phyloP scores from a whole-genome alignment of 2,113 vertebrate genomes.

The Poecilia latipinna region DNA sequence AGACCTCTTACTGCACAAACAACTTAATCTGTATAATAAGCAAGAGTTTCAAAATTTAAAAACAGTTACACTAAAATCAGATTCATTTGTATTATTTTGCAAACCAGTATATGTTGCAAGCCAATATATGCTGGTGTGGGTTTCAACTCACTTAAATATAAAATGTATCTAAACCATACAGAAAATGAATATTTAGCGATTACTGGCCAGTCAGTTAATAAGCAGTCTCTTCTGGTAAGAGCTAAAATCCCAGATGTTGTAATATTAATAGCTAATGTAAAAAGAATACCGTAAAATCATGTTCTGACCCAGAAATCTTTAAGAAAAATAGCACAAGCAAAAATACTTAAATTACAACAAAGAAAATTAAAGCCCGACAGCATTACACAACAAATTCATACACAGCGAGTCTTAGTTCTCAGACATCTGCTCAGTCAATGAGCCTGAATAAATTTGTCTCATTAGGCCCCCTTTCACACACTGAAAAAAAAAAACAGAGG shows the following conservation, averaged over 20 bases:
- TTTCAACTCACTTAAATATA: too few species aligned
- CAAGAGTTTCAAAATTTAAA: too few species aligned
- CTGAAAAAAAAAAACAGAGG: slow-evolving; percentile 50
- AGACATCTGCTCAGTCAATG: slow-evolving; percentile 13
- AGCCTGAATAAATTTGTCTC: slow-evolving; percentile 21
- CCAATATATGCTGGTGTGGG: too few species aligned
- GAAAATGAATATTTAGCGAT: neutral
- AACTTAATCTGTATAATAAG: too few species aligned
- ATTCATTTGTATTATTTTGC: too few species aligned
- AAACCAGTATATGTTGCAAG: too few species aligned
- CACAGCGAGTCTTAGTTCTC: neutral
- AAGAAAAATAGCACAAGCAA: neutral
- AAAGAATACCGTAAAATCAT: too few species aligned
- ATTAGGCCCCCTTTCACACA: slow-evolving; percentile 38
- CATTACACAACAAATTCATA: neutral
- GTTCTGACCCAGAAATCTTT: neutral
- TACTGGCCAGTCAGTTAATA: neutral
- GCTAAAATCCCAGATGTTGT: neutral
- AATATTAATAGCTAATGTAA: neutral
- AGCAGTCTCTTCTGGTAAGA: neutral
- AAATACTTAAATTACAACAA: neutral
- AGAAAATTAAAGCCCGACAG: neutral
- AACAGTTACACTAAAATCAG: too few species aligned
- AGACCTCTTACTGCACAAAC: too few species aligned
- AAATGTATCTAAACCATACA: neutral